Conservation (phyloP, 2,113 vertebrate genomes). For the Falco punctatus region DNA sequence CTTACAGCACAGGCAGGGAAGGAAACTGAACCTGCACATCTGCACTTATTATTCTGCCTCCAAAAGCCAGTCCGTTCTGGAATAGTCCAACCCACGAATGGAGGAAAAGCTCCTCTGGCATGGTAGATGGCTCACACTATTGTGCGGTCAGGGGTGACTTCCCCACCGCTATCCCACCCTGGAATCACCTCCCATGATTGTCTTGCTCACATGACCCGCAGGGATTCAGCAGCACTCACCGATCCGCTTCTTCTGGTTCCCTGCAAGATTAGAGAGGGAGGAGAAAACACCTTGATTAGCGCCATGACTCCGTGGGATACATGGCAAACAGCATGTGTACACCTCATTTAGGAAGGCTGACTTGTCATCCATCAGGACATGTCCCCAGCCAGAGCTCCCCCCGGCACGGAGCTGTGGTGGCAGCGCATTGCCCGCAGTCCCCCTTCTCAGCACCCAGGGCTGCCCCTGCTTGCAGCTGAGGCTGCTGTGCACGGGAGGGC, state of each 20-base stretch:
- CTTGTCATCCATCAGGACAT: background rate
- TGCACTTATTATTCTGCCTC: too few species aligned
- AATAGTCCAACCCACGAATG: too few species aligned
- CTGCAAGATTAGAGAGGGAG: background rate
- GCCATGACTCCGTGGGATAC: background rate
- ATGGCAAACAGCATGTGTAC: too few species aligned
- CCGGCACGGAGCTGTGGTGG: background rate
- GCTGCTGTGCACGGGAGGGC: background rate
- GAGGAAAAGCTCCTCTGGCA: too few species aligned
- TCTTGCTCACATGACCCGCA: too few species aligned
- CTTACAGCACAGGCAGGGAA: background rate
- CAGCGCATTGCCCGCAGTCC: rapidly evolving
- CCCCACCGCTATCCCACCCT: too few species aligned
- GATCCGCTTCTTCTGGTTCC: background rate
- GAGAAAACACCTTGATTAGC: background rate
- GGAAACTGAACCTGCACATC: background rate
- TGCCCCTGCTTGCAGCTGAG: rapidly evolving
- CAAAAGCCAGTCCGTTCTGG: too few species aligned
- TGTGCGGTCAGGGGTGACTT: too few species aligned
- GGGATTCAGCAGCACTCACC: background rate
- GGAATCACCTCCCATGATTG: too few species aligned
- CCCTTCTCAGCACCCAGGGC: background rate
- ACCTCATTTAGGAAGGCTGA: background rate
- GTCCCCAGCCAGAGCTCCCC: background rate
- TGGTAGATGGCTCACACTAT: too few species aligned